Evolutionary conservation across 2,888 invertebrate genomes (phyloP).

Genomic region (Athalia cordata): DNA sequence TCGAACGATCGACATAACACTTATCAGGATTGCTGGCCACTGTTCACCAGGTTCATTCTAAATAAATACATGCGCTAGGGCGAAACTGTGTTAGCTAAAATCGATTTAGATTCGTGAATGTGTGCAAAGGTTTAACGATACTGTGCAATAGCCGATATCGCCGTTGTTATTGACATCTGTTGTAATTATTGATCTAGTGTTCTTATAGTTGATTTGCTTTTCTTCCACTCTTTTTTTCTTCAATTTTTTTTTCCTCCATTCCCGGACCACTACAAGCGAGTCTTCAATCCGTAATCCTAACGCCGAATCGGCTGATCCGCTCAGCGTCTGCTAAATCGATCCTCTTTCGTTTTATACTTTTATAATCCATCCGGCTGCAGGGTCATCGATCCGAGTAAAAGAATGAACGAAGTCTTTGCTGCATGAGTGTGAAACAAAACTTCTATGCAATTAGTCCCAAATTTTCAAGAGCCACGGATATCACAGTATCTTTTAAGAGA

Average conservation of each 20-base stretch:
- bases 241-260: background rate
- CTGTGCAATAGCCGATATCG: slow-evolving; percentile 2
- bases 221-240: background rate
- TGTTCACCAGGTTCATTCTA: slow-evolving; percentile 19
- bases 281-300: slow-evolving; percentile 22
- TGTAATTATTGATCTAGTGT: background rate
- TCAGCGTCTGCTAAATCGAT: slow-evolving; percentile 37
- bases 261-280: background rate
- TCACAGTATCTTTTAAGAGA: too few species aligned
- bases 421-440: background rate
- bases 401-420: slow-evolving; percentile 6
- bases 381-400: slow-evolving; percentile 11
- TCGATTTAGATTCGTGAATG: slow-evolving; percentile 10
- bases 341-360: slow-evolving; percentile 36
- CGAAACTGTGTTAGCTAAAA: slow-evolving; percentile 1
- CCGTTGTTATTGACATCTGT: background rate
- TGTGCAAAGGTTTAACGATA: background rate
- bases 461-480: background rate
- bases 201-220: background rate
- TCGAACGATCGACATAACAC: slow-evolving; percentile 43
- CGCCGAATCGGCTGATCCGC: slow-evolving; percentile 36
- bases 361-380: slow-evolving; percentile 32
- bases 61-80: slow-evolving; percentile 15
- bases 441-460: slow-evolving; percentile 20
- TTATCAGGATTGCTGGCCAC: slow-evolving; percentile 38